Conservation (phyloP, 2,113 vertebrate genomes). For the Lates calcarifer region DNA sequence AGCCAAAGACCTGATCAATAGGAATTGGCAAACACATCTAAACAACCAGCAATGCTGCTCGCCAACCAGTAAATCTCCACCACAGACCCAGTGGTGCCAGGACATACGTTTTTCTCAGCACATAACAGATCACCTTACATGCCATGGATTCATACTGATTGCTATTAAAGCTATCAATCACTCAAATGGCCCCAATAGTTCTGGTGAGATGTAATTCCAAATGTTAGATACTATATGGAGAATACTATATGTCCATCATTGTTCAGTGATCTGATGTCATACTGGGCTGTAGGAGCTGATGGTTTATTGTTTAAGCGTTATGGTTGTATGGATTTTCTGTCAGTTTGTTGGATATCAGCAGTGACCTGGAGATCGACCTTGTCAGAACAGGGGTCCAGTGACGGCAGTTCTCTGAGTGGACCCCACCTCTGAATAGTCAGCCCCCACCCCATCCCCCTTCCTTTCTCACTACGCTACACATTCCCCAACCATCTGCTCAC, state of each 20-base stretch:
- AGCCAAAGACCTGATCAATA: constrained; percentile 56
- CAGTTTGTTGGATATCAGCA: constrained; percentile 74
- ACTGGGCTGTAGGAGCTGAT: constrained; percentile 68
- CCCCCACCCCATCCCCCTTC: constrained; percentile 3
- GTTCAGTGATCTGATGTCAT: constrained; percentile 68
- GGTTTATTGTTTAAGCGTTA: constrained; percentile 82
- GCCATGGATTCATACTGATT: constrained; percentile 54
- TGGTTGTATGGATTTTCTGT: constrained; percentile 81
- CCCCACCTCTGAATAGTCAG: constrained; percentile 33
- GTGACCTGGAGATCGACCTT: constrained; percentile 76
- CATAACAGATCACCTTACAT: constrained; percentile 46
- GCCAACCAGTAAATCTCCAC: constrained; percentile 60
- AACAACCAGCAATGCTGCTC: constrained; percentile 32
- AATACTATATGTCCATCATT: constrained; percentile 75
- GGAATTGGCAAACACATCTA: constrained; percentile 58
- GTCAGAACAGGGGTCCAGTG: constrained; percentile 74
- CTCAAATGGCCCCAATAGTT: constrained; percentile 63
- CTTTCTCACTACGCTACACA: neutral
- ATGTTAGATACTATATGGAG: constrained; percentile 65
- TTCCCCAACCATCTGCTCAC: constrained; percentile 46
- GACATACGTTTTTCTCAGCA: constrained; percentile 53
- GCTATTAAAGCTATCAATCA: constrained; percentile 75
- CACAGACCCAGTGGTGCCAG: constrained; percentile 38
- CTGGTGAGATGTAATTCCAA: constrained; percentile 69
- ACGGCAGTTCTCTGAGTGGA: constrained; percentile 31